Base-by-base conservation (phyloP, 2,113 vertebrate species). In the Pseudorasbora parva region DNA sequence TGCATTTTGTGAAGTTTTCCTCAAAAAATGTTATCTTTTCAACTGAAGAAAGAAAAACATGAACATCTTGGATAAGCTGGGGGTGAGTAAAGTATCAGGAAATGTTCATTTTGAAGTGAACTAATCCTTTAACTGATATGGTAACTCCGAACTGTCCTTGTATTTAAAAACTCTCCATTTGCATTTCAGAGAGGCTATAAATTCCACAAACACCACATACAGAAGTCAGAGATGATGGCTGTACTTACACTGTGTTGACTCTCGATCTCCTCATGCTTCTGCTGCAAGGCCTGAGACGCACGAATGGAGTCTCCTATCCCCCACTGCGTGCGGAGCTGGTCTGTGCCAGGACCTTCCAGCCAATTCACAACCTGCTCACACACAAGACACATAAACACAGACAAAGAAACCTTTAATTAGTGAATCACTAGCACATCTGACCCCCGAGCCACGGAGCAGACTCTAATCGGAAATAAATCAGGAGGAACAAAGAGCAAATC, bases 241-340 rank as follows among this genome's bases (percentile, higher is more conserved):
- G 64, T 33, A 75, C 95, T 97, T 94, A 99, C 98, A 91, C 97
- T 99, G 93, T 99, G 97, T 85, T 99, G 98, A 88, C 97, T 99
- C 92, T 99, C 98, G 0, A 99, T 98, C 90, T 99, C 98, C 90
- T 99, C 98, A 1, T 99, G 98, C 86, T 98, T 99, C 92, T 99
- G 97, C 83, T 99, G 98, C 71, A 99, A 94, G 57, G 97, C 96
- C 92, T 99, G 98, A 25, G 98, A 98, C 2, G 98, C 95, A 89
- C 98, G 93, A 69, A 97, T 97, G 2, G 98, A 99, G 91, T 99
- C 97, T 43, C 98, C 98, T 23, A 99, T 99, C 21, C 95, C 97
- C 95, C 97, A 97, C 74, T 99, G 97, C 6, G 95, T 97, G 91
- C 97, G 94, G 49, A 99, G 91, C 59, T 99, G 96, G 51, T 99